phyloP scores from a whole-genome alignment of 2,888 invertebrate species.

The Loripinus fragilis region DNA sequence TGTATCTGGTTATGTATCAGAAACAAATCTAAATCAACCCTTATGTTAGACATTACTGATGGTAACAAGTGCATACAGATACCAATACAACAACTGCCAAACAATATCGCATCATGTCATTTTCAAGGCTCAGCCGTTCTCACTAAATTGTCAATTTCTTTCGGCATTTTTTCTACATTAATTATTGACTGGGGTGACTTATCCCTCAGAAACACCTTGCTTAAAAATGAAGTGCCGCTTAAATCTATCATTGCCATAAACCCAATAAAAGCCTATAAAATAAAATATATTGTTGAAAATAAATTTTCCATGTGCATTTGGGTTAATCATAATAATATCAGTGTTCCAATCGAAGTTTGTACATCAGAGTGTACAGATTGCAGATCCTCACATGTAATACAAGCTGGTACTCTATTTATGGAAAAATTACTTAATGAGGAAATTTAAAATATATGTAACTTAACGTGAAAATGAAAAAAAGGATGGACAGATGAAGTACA shows the following conservation, averaged over 20 bases:
- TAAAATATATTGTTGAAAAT: not conserved
- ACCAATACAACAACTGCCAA: slow-evolving; percentile 5
- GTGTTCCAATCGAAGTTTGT: not conserved
- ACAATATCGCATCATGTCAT: not conserved
- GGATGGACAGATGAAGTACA: no score
- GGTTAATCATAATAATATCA: not conserved
- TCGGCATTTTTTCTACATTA: not conserved
- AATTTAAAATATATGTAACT: not conserved
- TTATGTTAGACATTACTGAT: slow-evolving; percentile 7
- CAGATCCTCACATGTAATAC: not conserved
- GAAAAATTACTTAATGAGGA: not conserved
- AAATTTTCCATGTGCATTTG: slow-evolving; percentile 7
- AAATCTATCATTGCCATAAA: not conserved
- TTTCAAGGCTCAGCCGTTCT: not conserved
- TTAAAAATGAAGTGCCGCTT: not conserved
- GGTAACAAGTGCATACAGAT: not conserved
- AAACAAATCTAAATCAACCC: not conserved
- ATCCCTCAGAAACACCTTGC: not conserved
- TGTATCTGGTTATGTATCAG: not conserved
- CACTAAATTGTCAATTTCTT: not conserved
- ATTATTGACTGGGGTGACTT: not conserved
- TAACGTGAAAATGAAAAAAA: not conserved
- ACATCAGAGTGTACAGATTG: not conserved
- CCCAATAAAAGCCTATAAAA: not conserved
- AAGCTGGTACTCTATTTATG: not conserved